Evolutionary conservation across 2,113 vertebrate genomes (phyloP).

Genomic region (Nycticorax nycticorax): DNA sequence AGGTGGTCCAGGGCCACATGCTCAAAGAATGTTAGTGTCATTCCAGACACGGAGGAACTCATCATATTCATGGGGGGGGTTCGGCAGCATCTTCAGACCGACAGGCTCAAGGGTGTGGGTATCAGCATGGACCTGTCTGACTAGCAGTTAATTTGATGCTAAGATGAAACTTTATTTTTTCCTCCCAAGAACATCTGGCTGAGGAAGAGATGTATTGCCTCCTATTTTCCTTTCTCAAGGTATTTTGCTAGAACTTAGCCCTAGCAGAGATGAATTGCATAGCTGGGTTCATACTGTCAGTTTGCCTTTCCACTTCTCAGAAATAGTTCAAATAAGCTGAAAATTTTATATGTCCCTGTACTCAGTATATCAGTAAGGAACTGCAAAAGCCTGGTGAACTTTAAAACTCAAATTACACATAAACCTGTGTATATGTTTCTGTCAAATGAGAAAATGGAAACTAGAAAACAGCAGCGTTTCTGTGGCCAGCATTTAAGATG

Average conservation of each 20-base stretch:
- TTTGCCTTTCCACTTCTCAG: neutral
- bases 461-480: conserved; percentile 18
- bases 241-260: neutral
- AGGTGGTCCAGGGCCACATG: neutral
- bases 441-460: conserved; percentile 22
- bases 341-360: neutral
- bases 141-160: neutral
- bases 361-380: neutral
- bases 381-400: neutral
- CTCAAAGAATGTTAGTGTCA: neutral
- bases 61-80: neutral
- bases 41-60: neutral
- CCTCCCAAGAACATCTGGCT: neutral
- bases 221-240: neutral
- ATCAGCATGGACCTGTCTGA: neutral
- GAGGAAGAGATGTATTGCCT: neutral
- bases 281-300: neutral
- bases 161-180: neutral
- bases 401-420: neutral
- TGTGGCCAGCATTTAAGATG: conserved; percentile 9
- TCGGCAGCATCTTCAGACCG: neutral
- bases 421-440: neutral
- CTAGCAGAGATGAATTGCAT: neutral
- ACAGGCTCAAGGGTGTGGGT: neutral
- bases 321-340: neutral